Percentiles rank a stretch among this genome's conserved stretches.
phyloP scores from a whole-genome alignment of 2,888 invertebrate genomes.

The Megamerina dolium region DNA sequence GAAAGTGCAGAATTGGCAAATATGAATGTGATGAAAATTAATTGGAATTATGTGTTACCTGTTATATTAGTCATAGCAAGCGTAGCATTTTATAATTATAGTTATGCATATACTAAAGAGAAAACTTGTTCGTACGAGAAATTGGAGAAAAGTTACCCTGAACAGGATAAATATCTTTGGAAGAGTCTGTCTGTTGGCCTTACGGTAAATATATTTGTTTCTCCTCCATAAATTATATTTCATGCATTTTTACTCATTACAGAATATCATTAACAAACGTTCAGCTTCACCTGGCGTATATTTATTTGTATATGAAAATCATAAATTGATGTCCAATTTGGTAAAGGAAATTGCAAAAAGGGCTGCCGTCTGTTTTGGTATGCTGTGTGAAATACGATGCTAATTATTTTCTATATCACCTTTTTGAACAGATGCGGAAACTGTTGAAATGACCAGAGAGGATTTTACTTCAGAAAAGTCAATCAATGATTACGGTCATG shows the following conservation, averaged over 20 bases:
- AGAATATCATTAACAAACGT: slow-evolving; percentile 31
- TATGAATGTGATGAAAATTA: no score
- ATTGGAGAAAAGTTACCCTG: slow-evolving; percentile 20
- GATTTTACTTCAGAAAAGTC: slow-evolving; percentile 29
- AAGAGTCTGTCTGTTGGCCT: slow-evolving; percentile 21
- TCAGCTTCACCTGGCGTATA: slow-evolving; percentile 30
- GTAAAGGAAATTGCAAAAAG: slow-evolving; percentile 30
- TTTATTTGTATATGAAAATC: slow-evolving; percentile 32
- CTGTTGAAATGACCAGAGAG: slow-evolving; percentile 26
- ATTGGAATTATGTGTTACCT: no score
- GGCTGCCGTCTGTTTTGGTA: slow-evolving; percentile 38
- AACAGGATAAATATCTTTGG: slow-evolving; percentile 31
- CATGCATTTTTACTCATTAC: no score
- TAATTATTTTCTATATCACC: background rate
- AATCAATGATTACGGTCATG: slow-evolving; percentile 35
- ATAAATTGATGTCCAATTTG: slow-evolving; percentile 16
- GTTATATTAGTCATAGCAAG: no score
- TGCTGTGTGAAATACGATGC: background rate
- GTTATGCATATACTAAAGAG: no score
- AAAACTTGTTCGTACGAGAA: slow-evolving; percentile 26
- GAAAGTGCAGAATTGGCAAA: no score
- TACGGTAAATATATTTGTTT: no score
- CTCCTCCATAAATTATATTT: no score
- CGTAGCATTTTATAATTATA: no score
- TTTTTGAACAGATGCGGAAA: slow-evolving; percentile 4